A percentile compares a stretch with the other conserved stretches of the same genome.
These are phyloP conservation scores for Melitaea cinxia DNA, from an alignment of 1,140 invertebrate species.

Conservation along the genomic window DNA sequence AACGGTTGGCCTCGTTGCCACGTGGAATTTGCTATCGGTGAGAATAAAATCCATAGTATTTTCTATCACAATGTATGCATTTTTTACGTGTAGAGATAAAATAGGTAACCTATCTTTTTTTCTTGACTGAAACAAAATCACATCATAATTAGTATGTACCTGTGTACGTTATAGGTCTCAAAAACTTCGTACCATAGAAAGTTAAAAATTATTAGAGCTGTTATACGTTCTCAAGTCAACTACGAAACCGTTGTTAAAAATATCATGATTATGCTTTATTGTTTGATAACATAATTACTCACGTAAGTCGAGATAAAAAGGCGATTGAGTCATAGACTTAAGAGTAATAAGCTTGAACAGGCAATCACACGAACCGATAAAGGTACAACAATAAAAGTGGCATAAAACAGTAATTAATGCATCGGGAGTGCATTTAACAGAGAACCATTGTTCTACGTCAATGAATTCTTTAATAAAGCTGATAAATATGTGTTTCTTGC, in stretches of 20 bases:
- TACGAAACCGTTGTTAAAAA: background rate
- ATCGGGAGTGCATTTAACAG: conserved; percentile 65
- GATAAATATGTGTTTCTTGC: background rate
- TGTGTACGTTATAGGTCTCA: no score
- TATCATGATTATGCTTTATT: background rate
- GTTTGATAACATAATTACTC: background rate
- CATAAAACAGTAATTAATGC: conserved; percentile 76
- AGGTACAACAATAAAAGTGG: conserved; percentile 62
- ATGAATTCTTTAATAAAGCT: background rate
- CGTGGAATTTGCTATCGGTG: conserved; percentile 21
- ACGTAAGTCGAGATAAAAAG: conserved; percentile 21
- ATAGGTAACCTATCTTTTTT: no score
- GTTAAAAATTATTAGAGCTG: no score
- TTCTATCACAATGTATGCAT: background rate
- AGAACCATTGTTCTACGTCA: conserved; percentile 40
- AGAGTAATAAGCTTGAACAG: conserved; percentile 62
- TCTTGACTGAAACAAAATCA: no score
- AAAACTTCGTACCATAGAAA: background rate
- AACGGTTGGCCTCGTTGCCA: conserved; percentile 33
- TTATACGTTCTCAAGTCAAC: no score
- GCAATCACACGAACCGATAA: conserved; percentile 72
- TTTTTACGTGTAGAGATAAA: no score
- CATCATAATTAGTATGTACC: no score
- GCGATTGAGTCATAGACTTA: conserved; percentile 61
- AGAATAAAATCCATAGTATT: conserved; percentile 9